Evolutionary conservation across 1,140 invertebrate species (phyloP).

Genomic region (Drosophila baimaii): DNA sequence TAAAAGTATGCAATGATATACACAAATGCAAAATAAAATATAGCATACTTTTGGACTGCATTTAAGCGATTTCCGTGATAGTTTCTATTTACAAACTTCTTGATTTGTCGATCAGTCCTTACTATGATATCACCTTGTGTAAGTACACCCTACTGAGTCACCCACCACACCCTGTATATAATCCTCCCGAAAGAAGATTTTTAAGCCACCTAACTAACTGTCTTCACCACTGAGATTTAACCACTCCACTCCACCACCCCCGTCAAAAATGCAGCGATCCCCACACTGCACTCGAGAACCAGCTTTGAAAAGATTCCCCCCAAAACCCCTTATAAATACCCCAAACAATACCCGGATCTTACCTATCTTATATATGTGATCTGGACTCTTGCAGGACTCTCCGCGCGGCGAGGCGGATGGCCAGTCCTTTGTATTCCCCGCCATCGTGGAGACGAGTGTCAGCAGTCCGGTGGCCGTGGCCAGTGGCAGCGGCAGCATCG

Average conservation of each 20-base stretch:
- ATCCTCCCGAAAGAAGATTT: slow-evolving; percentile 22
- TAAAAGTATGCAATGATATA: neutral
- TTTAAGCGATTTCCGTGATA: neutral
- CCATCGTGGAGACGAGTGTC: slow-evolving; percentile 85
- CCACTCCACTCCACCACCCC: neutral
- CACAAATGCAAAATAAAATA: neutral
- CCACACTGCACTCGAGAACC: slow-evolving; percentile 56
- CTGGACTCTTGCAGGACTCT: slow-evolving; percentile 86
- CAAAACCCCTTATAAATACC: slow-evolving; percentile 11
- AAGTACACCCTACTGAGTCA: slow-evolving; percentile 31
- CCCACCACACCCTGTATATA: slow-evolving; percentile 32
- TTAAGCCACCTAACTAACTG: slow-evolving; percentile 33
- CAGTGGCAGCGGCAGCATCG: slow-evolving; percentile 38
- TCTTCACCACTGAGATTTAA: slow-evolving; percentile 23
- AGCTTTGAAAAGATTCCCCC: slow-evolving; percentile 30
- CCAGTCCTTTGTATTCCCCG: slow-evolving; percentile 88
- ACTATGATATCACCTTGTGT: slow-evolving; percentile 29
- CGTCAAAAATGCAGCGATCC: slow-evolving; percentile 29
- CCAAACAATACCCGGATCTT: neutral
- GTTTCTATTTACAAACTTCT: no score
- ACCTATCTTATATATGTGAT: slow-evolving; percentile 34
- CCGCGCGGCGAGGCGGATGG: slow-evolving; percentile 88
- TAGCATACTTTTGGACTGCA: neutral
- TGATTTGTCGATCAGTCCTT: slow-evolving; percentile 14
- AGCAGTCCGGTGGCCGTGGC: slow-evolving; percentile 66